Percentiles rank a stretch among this genome's conserved stretches.
Conservation (phyloP, 1,140 invertebrate species). For the Sarcophaga bullata region DNA sequence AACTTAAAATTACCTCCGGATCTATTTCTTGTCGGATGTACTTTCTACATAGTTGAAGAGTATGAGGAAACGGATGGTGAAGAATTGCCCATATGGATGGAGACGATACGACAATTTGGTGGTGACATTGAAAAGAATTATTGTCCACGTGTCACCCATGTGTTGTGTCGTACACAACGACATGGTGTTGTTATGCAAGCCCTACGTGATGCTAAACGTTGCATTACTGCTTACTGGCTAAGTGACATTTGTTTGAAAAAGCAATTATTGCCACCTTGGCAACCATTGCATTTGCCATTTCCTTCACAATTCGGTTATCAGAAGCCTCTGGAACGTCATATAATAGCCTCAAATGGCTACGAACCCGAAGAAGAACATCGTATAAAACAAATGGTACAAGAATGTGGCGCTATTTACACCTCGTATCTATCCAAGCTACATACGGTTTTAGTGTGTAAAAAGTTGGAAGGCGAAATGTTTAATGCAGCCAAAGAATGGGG, state of each 20-base stretch:
- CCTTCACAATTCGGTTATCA: constrained; percentile 81
- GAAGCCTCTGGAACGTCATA: constrained; percentile 74
- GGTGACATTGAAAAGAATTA: constrained; percentile 90
- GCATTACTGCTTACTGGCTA: constrained; percentile 94
- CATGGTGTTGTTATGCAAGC: constrained; percentile 89
- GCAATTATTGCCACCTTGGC: constrained; percentile 89
- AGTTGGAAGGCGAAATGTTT: constrained; percentile 88
- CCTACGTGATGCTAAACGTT: constrained; percentile 78
- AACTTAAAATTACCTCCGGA: constrained; percentile 88
- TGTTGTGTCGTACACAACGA: constrained; percentile 89
- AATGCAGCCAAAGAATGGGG: constrained; percentile 90
- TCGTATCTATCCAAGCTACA: constrained; percentile 80
- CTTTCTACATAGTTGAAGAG: constrained; percentile 89
- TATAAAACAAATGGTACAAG: constrained; percentile 85
- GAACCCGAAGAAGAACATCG: constrained; percentile 82
- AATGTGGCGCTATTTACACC: constrained; percentile 84
- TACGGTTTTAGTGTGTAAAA: constrained; percentile 78
- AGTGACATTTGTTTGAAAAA: constrained; percentile 88
- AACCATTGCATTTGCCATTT: constrained; percentile 89
- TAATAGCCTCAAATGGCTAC: constrained; percentile 87
- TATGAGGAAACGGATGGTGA: constrained; percentile 70
- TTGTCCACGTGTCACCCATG: constrained; percentile 86
- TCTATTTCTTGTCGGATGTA: constrained; percentile 89
- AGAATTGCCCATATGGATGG: constrained; percentile 78
- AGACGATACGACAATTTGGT: constrained; percentile 86